Evolutionary conservation across 2,113 vertebrate species (phyloP), one percentile per base, ranked within the genome.

Genomic region (Gambusia affinis): DNA sequence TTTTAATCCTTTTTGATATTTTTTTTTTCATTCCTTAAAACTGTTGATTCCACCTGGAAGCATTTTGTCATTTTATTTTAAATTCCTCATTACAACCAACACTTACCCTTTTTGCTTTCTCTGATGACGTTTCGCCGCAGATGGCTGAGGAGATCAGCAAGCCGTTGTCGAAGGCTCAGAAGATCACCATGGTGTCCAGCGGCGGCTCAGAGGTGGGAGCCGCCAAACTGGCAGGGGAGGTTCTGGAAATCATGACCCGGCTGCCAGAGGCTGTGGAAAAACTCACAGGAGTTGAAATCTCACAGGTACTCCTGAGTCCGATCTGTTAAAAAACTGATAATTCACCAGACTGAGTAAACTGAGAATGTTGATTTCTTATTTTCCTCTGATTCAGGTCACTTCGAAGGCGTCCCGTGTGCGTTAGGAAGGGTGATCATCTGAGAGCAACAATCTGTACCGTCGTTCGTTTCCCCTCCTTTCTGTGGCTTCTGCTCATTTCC

Each of bases 101-200:
- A 14, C 2, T 42, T 42, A 42, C 4, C 3, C 39, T 42, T 17
- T 44, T 4, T 47, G 44, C 15, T 19, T 47, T 47, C 17, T 7
- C 51, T 11, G 2, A 15, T 33, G 14, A 33, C 8, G 1, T 42
- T 29, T 3, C 35, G 33, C 68, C 68, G 7, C 77, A 97, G 97
- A 95, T 98, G 70, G 96, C 96, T 0, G 96, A 96, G 29, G 96
- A 96, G 89, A 97, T 97, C 91, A 97, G 95, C 89, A 95, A 87
- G 85, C 97, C 97, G 0, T 88, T 98, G 85, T 92, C 87, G 0
- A 63, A 69, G 0, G 91, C 94, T 63, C 89, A 94, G 60, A 97
- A 97, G 92, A 78, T 98, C 76, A 98, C 96, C 12, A 95, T 97
- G 93, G 94, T 98, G 67, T 97, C 96, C 79, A 97, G 96, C 1